phyloP scores from a whole-genome alignment of 2,888 invertebrate genomes.

The Pinctada fucata region DNA sequence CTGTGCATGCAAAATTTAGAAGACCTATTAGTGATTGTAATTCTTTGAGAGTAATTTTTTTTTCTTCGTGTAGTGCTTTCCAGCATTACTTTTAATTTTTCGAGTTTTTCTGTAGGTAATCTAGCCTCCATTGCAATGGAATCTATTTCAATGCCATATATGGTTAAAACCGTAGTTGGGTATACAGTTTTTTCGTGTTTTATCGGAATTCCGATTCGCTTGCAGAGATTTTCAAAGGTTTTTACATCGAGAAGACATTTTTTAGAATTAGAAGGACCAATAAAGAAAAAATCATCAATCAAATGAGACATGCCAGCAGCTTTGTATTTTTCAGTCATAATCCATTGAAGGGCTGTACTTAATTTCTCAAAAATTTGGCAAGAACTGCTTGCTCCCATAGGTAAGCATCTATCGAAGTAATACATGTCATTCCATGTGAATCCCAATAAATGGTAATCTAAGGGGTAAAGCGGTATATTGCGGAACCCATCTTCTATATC shows the following conservation, averaged over 20 bases:
- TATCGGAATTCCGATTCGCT: slow-evolving; percentile 3
- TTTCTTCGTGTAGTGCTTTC: too few species aligned
- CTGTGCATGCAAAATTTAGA: slow-evolving; percentile 11
- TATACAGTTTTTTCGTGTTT: slow-evolving; percentile 12
- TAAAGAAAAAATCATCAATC: slow-evolving; percentile 25
- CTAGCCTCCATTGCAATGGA: background rate
- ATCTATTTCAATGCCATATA: slow-evolving; percentile 21
- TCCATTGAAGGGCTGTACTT: slow-evolving; percentile 12
- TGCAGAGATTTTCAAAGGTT: slow-evolving; percentile 10
- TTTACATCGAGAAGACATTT: slow-evolving; percentile 10
- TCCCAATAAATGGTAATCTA: slow-evolving; percentile 24
- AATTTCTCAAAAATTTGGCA: slow-evolving; percentile 12
- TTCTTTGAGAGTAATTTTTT: background rate
- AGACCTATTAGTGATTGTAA: slow-evolving; percentile 2
- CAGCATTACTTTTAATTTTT: too few species aligned
- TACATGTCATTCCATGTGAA: slow-evolving; percentile 8
- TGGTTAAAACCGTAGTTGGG: slow-evolving; percentile 3
- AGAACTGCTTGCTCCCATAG: too few species aligned
- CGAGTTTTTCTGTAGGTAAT: background rate
- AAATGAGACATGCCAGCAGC: slow-evolving; percentile 11
- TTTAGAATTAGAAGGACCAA: slow-evolving; percentile 9
- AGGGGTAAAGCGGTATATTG: slow-evolving; percentile 20
- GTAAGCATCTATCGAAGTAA: slow-evolving; percentile 18
- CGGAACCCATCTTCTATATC: slow-evolving; percentile 37
- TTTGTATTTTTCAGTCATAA: slow-evolving; percentile 10